A percentile compares a stretch with the other conserved stretches of the same genome.
Conservation (phyloP, 2,888 invertebrate species). For the Lutraria lutraria region DNA sequence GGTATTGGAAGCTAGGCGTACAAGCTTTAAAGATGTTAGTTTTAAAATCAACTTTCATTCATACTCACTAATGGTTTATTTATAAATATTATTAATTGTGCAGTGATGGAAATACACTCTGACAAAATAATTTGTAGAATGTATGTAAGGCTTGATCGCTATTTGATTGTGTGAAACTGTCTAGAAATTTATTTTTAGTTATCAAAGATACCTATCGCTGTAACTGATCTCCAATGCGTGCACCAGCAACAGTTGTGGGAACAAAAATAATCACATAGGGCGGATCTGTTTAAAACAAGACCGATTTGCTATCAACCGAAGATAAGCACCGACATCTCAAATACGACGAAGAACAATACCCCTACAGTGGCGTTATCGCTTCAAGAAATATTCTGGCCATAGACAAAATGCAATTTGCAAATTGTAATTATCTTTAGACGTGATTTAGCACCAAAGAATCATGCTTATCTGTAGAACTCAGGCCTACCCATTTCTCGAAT, state of each 20-base stretch:
- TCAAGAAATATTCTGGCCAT: slow-evolving; percentile 57
- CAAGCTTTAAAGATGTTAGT: no score
- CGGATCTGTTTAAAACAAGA: slow-evolving; percentile 65
- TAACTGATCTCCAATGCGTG: slow-evolving; percentile 68
- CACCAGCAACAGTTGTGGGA: slow-evolving; percentile 38
- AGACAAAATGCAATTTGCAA: slow-evolving; percentile 75
- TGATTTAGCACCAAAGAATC: slow-evolving; percentile 67
- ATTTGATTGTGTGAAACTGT: slow-evolving; percentile 62
- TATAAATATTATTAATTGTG: slow-evolving; percentile 11
- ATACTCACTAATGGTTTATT: not conserved
- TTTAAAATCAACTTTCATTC: not conserved
- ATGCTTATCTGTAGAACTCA: slow-evolving; percentile 67
- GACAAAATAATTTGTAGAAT: slow-evolving; percentile 39
- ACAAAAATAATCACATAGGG: slow-evolving; percentile 59
- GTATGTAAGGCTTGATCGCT: slow-evolving; percentile 27
- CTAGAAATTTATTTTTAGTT: slow-evolving; percentile 62
- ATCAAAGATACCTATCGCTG: slow-evolving; percentile 55
- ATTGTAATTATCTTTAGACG: slow-evolving; percentile 72
- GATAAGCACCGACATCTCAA: slow-evolving; percentile 50
- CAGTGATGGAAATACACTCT: slow-evolving; percentile 7
- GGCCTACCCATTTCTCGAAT: slow-evolving; percentile 63
- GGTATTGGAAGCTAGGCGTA: no score
- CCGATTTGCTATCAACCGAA: slow-evolving; percentile 54
- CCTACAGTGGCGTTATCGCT: slow-evolving; percentile 45
- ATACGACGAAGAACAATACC: slow-evolving; percentile 59